These are phyloP conservation scores for Homarus americanus DNA, from an alignment of 1,140 invertebrate genomes.

Conservation along the genomic window DNA sequence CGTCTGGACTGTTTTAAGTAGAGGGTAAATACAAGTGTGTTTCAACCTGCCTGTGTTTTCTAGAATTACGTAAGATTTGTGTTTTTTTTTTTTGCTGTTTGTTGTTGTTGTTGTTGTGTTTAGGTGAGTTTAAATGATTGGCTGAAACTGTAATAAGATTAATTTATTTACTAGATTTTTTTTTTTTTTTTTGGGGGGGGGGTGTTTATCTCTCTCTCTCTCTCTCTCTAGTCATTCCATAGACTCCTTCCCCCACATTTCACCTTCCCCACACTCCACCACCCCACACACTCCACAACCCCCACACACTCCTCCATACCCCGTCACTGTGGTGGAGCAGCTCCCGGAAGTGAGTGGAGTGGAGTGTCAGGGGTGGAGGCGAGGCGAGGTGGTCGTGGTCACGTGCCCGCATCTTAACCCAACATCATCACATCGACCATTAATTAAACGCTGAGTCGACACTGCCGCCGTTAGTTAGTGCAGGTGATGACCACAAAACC, in stretches of 20 bases:
- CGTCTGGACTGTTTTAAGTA: neutral
- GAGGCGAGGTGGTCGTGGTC: neutral
- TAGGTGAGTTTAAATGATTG: neutral
- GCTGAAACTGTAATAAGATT: neutral
- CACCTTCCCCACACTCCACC: neutral
- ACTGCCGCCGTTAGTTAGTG: neutral
- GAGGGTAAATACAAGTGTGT: neutral
- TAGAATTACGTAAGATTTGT: neutral
- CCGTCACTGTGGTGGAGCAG: neutral
- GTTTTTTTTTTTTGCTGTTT: neutral
- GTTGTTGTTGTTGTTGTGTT: neutral
- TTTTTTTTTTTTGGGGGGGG: neutral
- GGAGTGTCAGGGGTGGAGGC: too few species aligned
- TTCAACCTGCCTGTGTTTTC: neutral
- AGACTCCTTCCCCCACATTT: conserved; percentile 2
- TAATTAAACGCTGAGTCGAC: neutral
- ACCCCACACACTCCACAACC: neutral
- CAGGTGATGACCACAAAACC: too few species aligned
- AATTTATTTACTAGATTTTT: neutral
- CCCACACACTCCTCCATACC: neutral
- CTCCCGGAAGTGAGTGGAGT: neutral
- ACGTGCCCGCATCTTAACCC: neutral
- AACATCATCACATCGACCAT: neutral
- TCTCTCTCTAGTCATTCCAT: too few species aligned
- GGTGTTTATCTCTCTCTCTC: neutral